phyloP scores from a whole-genome alignment of 2,888 invertebrate species.

The Sclerodermus sp. region DNA sequence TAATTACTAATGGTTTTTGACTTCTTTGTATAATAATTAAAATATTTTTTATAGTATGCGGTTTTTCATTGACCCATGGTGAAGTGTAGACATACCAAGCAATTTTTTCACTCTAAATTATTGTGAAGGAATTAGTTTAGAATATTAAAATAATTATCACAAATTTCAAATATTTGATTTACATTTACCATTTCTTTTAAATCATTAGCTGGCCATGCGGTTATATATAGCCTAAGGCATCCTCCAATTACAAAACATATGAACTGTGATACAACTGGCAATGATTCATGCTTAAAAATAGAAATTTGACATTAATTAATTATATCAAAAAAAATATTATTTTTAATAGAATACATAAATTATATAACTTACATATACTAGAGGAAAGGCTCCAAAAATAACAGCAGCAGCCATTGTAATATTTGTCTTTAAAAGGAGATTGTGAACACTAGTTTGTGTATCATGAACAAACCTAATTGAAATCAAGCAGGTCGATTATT shows the following conservation, averaged over 20 bases:
- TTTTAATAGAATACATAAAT: no score
- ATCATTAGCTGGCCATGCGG: conserved; percentile 42
- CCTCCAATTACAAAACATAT: conserved; percentile 31
- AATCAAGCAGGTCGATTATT: no score
- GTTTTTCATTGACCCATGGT: conserved; percentile 25
- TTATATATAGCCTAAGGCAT: conserved; percentile 35
- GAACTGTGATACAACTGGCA: conserved; percentile 29
- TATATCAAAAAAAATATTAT: not conserved
- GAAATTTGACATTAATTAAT: not conserved
- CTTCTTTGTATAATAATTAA: conserved; percentile 22
- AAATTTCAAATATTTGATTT: not conserved
- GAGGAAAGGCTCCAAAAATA: conserved; percentile 37
- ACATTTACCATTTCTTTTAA: conserved; percentile 33
- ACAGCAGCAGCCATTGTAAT: conserved; percentile 36
- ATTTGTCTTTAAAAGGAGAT: conserved; percentile 40
- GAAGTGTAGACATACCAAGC: conserved; percentile 21
- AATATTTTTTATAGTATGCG: conserved; percentile 15
- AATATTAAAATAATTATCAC: not conserved
- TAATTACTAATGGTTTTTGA: conserved; percentile 21
- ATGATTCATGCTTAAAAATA: conserved; percentile 26
- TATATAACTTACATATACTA: conserved; percentile 36
- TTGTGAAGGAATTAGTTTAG: not conserved
- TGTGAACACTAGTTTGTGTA: conserved; percentile 22
- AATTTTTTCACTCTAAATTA: conserved; percentile 23
- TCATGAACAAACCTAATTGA: conserved; percentile 34